These are phyloP conservation scores for Pyrgilauda ruficollis DNA, from an alignment of 2,113 vertebrate species.

Conservation along the genomic window DNA sequence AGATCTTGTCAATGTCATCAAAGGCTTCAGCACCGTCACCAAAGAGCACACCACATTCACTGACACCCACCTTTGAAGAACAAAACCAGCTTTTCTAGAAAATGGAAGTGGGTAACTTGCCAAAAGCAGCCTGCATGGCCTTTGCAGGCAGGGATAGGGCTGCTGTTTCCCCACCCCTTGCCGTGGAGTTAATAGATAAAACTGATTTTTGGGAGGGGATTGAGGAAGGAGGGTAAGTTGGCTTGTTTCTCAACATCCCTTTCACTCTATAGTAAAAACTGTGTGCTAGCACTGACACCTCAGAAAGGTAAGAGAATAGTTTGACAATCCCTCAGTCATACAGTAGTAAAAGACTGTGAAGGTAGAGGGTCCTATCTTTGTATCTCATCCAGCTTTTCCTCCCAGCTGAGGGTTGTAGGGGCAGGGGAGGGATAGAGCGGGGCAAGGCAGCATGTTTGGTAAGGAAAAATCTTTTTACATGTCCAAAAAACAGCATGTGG, in stretches of 20 bases:
- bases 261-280: background rate
- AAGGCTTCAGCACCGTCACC: slow-evolving; percentile 86
- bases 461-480: background rate
- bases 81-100: background rate
- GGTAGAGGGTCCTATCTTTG: background rate
- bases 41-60: slow-evolving; percentile 91
- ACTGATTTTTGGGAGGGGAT: background rate
- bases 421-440: accelerated
- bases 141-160: background rate
- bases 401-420: background rate
- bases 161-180: background rate
- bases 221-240: background rate
- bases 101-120: slow-evolving; percentile 35
- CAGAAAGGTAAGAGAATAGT: background rate
- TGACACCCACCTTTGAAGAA: slow-evolving; percentile 82
- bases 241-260: background rate
- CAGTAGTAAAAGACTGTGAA: background rate
- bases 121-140: slow-evolving; percentile 35
- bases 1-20: slow-evolving; percentile 86
- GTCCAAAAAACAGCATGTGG: background rate
- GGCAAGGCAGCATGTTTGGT: background rate
- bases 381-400: background rate
- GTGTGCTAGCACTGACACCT: background rate
- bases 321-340: background rate
- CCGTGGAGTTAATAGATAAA: background rate